Evolutionary conservation across 2,797 vertebrate species (phyloP).

Genomic region (Crenuchus spilurus): DNA sequence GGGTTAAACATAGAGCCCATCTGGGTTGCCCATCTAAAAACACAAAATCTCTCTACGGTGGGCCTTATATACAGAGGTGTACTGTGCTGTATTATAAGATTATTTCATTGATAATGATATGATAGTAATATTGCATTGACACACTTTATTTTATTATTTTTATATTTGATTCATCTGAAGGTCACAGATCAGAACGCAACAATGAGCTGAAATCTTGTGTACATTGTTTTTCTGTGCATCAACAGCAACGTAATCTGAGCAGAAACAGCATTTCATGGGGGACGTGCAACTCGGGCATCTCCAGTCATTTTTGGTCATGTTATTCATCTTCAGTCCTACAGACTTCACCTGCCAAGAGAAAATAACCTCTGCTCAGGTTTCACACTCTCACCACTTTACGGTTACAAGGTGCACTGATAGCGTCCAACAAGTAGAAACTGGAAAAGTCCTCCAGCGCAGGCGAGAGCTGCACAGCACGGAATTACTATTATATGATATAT

Average conservation of each 20-base stretch:
- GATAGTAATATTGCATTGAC: too few relatives aligned
- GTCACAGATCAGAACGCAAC: neutral
- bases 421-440: neutral
- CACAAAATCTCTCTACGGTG: too few relatives aligned
- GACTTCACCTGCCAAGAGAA: neutral
- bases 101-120: too few relatives aligned
- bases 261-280: neutral
- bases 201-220: neutral
- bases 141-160: too few relatives aligned
- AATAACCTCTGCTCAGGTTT: neutral
- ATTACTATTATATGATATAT: too few relatives aligned
- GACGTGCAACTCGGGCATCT: neutral
- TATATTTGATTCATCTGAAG: too few relatives aligned
- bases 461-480: neutral
- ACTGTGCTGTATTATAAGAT: too few relatives aligned
- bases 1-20: too few relatives aligned
- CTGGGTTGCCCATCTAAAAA: too few relatives aligned
- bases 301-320: neutral
- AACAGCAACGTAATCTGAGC: neutral
- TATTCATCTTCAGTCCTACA: too few relatives aligned
- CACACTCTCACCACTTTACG: neutral
- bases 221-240: neutral
- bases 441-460: neutral
- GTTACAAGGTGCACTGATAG: neutral
- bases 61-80: too few relatives aligned